A percentile compares a stretch with the other conserved stretches of the same genome.
These are phyloP conservation scores for Leptodactylus fallax DNA, from an alignment of 2,797 vertebrate species.

Conservation along the genomic window DNA sequence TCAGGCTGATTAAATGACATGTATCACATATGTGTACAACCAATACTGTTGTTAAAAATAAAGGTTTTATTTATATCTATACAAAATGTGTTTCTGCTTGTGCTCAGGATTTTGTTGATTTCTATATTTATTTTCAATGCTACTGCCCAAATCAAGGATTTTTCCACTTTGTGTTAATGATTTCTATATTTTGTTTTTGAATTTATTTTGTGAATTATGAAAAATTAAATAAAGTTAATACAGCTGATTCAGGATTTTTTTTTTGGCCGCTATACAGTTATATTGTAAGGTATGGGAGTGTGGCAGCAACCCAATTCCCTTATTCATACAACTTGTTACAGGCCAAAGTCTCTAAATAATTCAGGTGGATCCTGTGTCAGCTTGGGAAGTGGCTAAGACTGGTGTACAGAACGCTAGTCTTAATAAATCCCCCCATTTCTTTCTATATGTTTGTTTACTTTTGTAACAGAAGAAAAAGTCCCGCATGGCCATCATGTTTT, in stretches of 20 bases:
- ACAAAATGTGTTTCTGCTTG: background rate
- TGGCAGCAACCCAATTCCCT: background rate
- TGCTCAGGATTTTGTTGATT: background rate
- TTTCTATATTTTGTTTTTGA: background rate
- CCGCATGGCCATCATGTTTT: too few species aligned
- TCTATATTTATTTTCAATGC: background rate
- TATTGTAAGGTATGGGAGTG: background rate
- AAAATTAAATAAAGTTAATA: background rate
- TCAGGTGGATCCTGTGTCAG: too few species aligned
- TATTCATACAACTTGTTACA: too few species aligned
- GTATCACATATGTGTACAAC: conserved; percentile 42
- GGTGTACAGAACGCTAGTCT: too few species aligned
- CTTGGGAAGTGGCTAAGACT: too few species aligned
- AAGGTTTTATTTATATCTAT: conserved; percentile 52
- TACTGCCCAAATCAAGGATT: background rate
- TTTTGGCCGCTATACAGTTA: background rate
- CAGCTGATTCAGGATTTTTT: background rate
- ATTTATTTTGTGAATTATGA: background rate
- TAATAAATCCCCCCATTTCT: too few species aligned
- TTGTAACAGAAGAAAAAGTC: too few species aligned
- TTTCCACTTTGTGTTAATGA: background rate
- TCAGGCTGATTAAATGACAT: conserved; percentile 16
- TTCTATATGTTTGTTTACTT: too few species aligned
- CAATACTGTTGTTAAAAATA: conserved; percentile 48
- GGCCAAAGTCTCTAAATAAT: too few species aligned